phyloP scores from a whole-genome alignment of 2,888 invertebrate species.

The Pollenia amentaria region DNA sequence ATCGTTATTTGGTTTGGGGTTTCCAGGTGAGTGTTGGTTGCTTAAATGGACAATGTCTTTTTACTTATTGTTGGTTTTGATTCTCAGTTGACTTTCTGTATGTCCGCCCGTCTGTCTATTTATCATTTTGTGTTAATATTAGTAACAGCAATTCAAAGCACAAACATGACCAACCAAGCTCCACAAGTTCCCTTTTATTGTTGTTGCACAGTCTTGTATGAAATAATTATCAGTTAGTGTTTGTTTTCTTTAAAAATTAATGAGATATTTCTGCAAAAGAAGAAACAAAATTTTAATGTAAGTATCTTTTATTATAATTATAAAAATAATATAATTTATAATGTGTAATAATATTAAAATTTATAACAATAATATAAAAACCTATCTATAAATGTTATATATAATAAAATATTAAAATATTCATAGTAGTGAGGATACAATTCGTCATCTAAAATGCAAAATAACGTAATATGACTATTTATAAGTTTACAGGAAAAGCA shows the following conservation, averaged over 20 bases:
- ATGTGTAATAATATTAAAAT: too few species aligned
- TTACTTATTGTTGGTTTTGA: conserved; percentile 21
- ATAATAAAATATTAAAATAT: too few species aligned
- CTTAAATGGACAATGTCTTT: conserved; percentile 39
- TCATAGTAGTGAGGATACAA: too few species aligned
- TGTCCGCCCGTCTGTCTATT: conserved; percentile 5
- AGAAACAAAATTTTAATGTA: background rate
- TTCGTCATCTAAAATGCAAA: too few species aligned
- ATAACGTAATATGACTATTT: too few species aligned
- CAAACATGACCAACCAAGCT: conserved; percentile 12
- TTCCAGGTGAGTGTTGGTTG: conserved; percentile 52
- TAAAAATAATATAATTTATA: too few species aligned
- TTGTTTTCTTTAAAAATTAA: conserved; percentile 21
- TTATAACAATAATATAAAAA: too few species aligned
- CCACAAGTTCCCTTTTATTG: conserved; percentile 21
- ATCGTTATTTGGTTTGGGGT: conserved; percentile 52
- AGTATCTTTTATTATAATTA: too few species aligned
- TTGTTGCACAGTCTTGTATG: conserved; percentile 14
- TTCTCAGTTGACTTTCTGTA: conserved; percentile 17
- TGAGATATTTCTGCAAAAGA: conserved; percentile 45
- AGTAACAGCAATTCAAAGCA: conserved; percentile 36
- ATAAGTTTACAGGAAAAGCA: too few species aligned
- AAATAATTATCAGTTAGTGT: conserved; percentile 21
- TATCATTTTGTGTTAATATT: conserved; percentile 16
- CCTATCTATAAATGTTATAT: too few species aligned